Evolutionary conservation across 2,797 vertebrate species (phyloP), one percentile per base, ranked within the genome.

Genomic region (Amphiprion clarkii): DNA sequence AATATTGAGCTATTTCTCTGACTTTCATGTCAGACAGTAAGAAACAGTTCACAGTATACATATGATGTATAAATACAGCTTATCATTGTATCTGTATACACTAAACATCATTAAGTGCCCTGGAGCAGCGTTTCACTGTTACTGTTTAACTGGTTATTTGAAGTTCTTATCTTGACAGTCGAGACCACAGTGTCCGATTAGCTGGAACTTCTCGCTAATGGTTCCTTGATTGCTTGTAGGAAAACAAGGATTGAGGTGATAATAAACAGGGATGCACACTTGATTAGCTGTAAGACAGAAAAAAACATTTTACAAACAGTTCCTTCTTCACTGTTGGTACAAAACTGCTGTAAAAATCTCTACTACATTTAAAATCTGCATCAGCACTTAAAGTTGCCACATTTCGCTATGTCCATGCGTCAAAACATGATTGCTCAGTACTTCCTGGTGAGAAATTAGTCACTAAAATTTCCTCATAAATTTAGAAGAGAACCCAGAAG

Each of bases 311-410:
- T 4, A 13, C 33, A 6, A 39, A 40, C 25, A 9, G 29, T 62
- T 48, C 27, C 36, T 27, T 54, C 36, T 31, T 9, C 6, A 57
- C 31, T 10, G 51, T 23, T 67, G 13, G 27, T 40, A 12, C 40
- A 31, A 25, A 49, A n/a, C 9, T 13, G n/a, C 5, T 60, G 25
- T 36, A 36, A 46, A 17, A n/a, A 4, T 25, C n/a, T 55, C 62
- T 21, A 64, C 36, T 10, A 11, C 5, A 6, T 46, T 46, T 16
- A 6, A 46, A 44, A 46, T 48, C 29, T 21, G 10, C 6, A 14
- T 40, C 5, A 21, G 13, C 9, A 39, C 21, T 39, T 6, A 67
- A 23, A 52, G 16, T 65, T 73, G 64, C 60, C 56, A 62, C 14
- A 62, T 62, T 19, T 29, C 17, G 54, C 54, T 0, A 54, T 64